Percentiles rank a stretch among this genome's conserved stretches.
These are phyloP conservation scores for Troides aeacus DNA, from an alignment of 2,888 invertebrate genomes.

Conservation along the genomic window DNA sequence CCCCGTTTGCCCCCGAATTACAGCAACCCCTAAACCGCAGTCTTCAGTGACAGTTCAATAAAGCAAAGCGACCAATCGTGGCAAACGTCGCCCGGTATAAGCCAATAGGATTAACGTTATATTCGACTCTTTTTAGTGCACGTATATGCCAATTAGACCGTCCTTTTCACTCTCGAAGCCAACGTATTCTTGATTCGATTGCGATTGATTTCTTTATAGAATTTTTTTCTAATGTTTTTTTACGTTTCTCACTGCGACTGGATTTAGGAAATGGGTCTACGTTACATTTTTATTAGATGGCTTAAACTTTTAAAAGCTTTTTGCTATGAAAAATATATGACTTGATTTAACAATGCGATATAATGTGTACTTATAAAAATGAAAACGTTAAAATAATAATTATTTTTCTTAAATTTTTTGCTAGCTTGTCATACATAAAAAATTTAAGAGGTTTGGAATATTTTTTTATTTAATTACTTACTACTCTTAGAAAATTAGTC, in stretches of 20 bases:
- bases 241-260: slow-evolving; percentile 54
- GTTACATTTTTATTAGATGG: slow-evolving; percentile 34
- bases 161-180: slow-evolving; percentile 61
- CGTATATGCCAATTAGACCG: slow-evolving; percentile 34
- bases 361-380: no score
- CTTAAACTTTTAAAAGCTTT: slow-evolving; percentile 2
- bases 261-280: slow-evolving; percentile 38
- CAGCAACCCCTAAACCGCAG: slow-evolving; percentile 74
- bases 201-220: slow-evolving; percentile 74
- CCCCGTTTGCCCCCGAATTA: slow-evolving; percentile 70
- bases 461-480: no score
- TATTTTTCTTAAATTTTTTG: no score
- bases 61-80: slow-evolving; percentile 77
- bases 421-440: no score
- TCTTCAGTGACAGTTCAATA: slow-evolving; percentile 80
- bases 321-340: not conserved
- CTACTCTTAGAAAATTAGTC: no score
- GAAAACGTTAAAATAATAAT: no score
- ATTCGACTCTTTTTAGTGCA: slow-evolving; percentile 48
- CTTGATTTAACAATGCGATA: not conserved
- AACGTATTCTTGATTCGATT: slow-evolving; percentile 77
- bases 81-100: slow-evolving; percentile 79
- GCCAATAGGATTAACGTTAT: slow-evolving; percentile 79
- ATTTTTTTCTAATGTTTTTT: slow-evolving; percentile 63
- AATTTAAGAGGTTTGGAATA: no score